Conservation (phyloP, 1,140 invertebrate genomes). For the Papilio aristodemus region DNA sequence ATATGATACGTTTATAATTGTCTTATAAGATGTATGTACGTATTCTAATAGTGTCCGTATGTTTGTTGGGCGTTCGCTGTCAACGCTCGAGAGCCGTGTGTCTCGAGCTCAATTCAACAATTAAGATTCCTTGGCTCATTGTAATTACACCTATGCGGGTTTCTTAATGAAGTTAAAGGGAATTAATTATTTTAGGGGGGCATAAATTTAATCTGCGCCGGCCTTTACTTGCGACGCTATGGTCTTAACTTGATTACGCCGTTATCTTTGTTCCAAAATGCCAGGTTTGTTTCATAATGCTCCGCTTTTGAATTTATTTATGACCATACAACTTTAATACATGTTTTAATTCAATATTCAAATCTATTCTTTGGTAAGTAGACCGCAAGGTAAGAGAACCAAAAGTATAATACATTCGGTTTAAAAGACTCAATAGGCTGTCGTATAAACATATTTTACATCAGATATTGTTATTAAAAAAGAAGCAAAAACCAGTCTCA, state of each 20-base stretch:
- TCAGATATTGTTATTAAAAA: no score
- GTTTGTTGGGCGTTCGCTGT: background rate
- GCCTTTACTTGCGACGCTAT: conserved; percentile 71
- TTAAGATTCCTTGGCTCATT: conserved; percentile 78
- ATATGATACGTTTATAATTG: no score
- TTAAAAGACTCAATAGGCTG: no score
- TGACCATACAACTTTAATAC: background rate
- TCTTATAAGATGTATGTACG: background rate
- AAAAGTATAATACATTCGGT: no score
- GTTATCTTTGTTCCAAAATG: conserved; percentile 56
- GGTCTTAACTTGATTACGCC: conserved; percentile 62
- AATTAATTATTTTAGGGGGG: conserved; percentile 77
- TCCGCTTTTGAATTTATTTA: conserved; percentile 3
- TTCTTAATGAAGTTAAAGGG: conserved; percentile 78
- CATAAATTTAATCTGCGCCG: conserved; percentile 74
- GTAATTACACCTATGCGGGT: conserved; percentile 80
- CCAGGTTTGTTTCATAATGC: conserved; percentile 33
- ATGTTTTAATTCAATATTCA: no score
- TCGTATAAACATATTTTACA: no score
- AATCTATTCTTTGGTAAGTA: no score
- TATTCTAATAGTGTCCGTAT: background rate
- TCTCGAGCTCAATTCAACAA: conserved; percentile 68
- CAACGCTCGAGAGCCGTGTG: conserved; percentile 39
- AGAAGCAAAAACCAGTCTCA: no score
- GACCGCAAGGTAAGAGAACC: no score